These are phyloP conservation scores for Elgonia sp. DNA, from an alignment of 2,888 invertebrate species.

Conservation along the genomic window DNA sequence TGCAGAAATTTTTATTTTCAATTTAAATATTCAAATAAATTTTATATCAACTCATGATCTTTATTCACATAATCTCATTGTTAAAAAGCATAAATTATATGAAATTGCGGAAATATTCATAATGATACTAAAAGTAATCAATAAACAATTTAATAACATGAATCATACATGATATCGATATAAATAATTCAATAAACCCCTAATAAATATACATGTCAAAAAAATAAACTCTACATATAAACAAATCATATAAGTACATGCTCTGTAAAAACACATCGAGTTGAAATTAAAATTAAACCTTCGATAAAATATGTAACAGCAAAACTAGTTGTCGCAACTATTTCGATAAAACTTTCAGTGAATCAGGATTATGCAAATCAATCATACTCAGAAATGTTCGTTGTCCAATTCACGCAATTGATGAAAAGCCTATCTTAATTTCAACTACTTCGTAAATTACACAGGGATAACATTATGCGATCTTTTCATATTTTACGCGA, in stretches of 20 bases:
- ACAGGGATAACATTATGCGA: slow-evolving; percentile 16
- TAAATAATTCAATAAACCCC: slow-evolving; percentile 54
- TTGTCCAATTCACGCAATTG: slow-evolving; percentile 50
- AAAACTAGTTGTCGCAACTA: slow-evolving; percentile 3
- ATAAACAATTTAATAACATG: slow-evolving; percentile 51
- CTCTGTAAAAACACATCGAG: slow-evolving; percentile 30
- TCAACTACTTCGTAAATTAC: slow-evolving; percentile 37
- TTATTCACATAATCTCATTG: neutral
- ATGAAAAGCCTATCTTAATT: slow-evolving; percentile 51
- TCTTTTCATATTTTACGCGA: slow-evolving; percentile 26
- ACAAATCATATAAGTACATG: slow-evolving; percentile 38
- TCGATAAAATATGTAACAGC: slow-evolving; percentile 13
- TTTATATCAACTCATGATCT: neutral
- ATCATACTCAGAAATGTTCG: slow-evolving; percentile 36
- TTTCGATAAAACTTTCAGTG: slow-evolving; percentile 16
- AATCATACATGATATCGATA: slow-evolving; percentile 41
- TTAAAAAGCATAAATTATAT: slow-evolving; percentile 1
- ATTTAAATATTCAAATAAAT: too few species aligned
- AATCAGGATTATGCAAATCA: slow-evolving; percentile 20
- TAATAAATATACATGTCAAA: slow-evolving; percentile 49
- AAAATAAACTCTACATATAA: slow-evolving; percentile 43
- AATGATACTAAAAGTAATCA: slow-evolving; percentile 26
- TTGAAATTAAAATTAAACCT: slow-evolving; percentile 37
- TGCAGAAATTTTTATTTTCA: too few species aligned
- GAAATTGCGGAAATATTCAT: slow-evolving; percentile 3